Percentiles rank a stretch among this genome's conserved stretches.
phyloP scores from a whole-genome alignment of 2,888 invertebrate species.

The Limnephilus auricula region DNA sequence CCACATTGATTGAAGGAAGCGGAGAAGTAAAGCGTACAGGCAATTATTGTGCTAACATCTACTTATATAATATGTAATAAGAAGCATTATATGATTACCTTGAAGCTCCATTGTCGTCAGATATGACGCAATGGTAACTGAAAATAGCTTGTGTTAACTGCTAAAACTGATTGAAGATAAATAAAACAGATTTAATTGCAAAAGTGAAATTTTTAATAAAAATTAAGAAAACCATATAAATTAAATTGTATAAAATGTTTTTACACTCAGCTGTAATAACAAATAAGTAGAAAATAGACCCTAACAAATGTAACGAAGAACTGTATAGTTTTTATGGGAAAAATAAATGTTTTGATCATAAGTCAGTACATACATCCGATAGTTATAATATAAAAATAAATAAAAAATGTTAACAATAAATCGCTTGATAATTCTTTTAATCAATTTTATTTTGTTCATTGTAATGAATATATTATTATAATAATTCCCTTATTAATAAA shows the following conservation, averaged over 20 bases:
- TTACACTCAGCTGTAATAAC: conserved; percentile 29
- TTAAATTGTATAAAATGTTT: conserved; percentile 36
- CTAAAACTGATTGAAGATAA: conserved; percentile 58
- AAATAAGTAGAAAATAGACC: conserved; percentile 22
- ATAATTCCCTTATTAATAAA: conserved; percentile 65
- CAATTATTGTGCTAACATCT: conserved; percentile 28
- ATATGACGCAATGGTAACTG: conserved; percentile 11
- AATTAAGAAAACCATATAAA: conserved; percentile 51
- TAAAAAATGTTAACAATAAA: conserved; percentile 60
- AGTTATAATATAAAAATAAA: conserved; percentile 54
- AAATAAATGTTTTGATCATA: conserved; percentile 39
- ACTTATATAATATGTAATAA: conserved; percentile 33
- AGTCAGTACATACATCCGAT: conserved; percentile 25
- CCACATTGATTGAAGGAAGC: conserved; percentile 37
- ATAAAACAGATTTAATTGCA: conserved; percentile 65
- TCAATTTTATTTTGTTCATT: conserved; percentile 56
- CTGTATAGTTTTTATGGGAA: conserved; percentile 1
- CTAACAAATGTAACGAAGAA: conserved; percentile 30
- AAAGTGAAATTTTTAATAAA: conserved; percentile 62
- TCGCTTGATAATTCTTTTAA: conserved; percentile 58
- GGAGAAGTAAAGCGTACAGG: conserved; percentile 36
- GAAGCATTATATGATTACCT: conserved; percentile 46
- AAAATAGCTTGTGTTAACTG: conserved; percentile 39
- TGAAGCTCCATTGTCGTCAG: conserved; percentile 44
- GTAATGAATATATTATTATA: conserved; percentile 67